phyloP scores from a whole-genome alignment of 2,797 vertebrate species.

The Neomorphus geoffroyi region DNA sequence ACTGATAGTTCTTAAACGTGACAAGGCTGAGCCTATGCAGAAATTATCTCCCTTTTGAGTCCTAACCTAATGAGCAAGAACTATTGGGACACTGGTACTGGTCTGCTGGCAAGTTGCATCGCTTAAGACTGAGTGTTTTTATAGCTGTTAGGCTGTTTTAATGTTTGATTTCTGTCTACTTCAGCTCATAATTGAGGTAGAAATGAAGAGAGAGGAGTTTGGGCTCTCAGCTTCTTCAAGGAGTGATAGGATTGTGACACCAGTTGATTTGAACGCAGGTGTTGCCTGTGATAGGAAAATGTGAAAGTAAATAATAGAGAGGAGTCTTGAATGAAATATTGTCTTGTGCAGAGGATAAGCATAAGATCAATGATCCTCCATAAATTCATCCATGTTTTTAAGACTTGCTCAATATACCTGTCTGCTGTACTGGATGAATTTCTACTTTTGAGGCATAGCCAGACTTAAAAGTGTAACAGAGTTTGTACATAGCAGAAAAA shows the following conservation, averaged over 20 bases:
- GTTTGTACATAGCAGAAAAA: background rate
- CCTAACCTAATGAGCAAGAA: background rate
- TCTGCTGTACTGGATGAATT: background rate
- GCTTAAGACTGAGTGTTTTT: background rate
- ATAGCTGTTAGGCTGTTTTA: background rate
- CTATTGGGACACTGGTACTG: background rate
- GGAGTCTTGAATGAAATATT: background rate
- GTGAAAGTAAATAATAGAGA: conserved; percentile 3
- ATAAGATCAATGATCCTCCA: background rate
- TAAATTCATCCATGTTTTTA: conserved; percentile 6
- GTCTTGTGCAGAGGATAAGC: background rate
- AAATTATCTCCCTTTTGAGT: background rate
- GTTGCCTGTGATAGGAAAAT: background rate
- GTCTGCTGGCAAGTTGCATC: background rate
- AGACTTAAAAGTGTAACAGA: background rate
- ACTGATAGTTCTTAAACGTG: background rate
- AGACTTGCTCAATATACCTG: background rate
- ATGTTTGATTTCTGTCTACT: background rate
- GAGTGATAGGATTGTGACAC: background rate
- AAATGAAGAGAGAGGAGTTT: background rate
- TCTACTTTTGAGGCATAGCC: background rate
- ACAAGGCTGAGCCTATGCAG: background rate
- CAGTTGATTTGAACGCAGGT: background rate
- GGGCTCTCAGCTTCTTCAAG: background rate
- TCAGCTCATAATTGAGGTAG: background rate